Evolutionary conservation across 2,113 vertebrate species (phyloP).

Genomic region (Pseudorectes ferrugineus): DNA sequence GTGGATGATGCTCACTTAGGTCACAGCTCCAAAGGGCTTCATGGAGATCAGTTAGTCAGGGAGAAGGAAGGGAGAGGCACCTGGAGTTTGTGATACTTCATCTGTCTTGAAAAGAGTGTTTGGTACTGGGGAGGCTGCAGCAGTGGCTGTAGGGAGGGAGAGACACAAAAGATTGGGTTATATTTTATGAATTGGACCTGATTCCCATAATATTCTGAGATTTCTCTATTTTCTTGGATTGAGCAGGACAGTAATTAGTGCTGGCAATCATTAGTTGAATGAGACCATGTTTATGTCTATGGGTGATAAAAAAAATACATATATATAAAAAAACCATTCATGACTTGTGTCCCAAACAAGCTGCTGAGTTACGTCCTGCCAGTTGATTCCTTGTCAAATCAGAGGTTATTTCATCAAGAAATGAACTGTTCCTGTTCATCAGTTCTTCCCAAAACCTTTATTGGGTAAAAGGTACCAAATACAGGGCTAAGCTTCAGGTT

Average conservation of each 20-base stretch:
- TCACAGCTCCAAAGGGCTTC: not conserved
- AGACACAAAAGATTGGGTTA: not conserved
- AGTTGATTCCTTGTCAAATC: not conserved
- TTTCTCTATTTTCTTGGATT: not conserved
- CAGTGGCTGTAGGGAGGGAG: not conserved
- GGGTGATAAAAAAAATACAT: not conserved
- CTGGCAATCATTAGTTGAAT: not conserved
- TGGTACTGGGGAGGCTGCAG: not conserved
- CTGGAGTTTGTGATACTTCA: not conserved
- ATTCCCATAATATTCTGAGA: not conserved
- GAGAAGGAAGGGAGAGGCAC: not conserved
- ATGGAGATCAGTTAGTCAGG: not conserved
- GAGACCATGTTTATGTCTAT: not conserved
- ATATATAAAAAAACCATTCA: not conserved
- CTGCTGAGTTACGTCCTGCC: not conserved
- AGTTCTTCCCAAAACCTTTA: not conserved
- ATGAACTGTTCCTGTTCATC: not conserved
- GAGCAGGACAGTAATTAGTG: not conserved
- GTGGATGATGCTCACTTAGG: not conserved
- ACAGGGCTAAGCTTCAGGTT: not conserved
- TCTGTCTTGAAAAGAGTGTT: not conserved
- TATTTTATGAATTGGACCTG: not conserved
- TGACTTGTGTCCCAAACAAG: not conserved
- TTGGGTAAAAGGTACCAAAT: not conserved
- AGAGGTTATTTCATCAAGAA: not conserved